Evolutionary conservation across 2,888 invertebrate species (phyloP), one percentile per base, ranked within the genome.

Genomic region (Clunio marinus): DNA sequence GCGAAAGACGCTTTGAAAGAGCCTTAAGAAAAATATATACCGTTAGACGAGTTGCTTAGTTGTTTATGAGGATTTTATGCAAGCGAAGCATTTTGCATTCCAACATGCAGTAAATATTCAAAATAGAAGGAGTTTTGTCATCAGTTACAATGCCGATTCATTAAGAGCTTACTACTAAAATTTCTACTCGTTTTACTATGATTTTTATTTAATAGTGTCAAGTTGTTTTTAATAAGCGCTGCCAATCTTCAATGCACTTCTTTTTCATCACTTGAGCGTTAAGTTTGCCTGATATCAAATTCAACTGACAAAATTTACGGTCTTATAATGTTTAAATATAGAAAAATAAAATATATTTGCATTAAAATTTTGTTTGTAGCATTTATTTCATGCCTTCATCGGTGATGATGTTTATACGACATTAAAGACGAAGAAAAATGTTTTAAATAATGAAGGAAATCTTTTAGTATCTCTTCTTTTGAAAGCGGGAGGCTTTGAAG

Each of bases 241-340:
- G n/a, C n/a, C n/a, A n/a, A n/a, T n/a, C n/a, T n/a, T n/a, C n/a
- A n/a, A n/a, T n/a, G n/a, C n/a, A n/a, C n/a, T n/a, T n/a, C n/a
- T n/a, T n/a, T n/a, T n/a, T n/a, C n/a, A n/a, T n/a, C n/a, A n/a
- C n/a, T n/a, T n/a, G n/a, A n/a, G n/a, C n/a, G n/a, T n/a, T n/a
- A n/a, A n/a, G n/a, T n/a, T n/a, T n/a, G n/a, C n/a, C n/a, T n/a
- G n/a, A n/a, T n/a, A n/a, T n/a, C n/a, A n/a, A n/a, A n/a, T n/a
- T n/a, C n/a, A n/a, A n/a, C n/a, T n/a, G n/a, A n/a, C n/a, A n/a
- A n/a, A n/a, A n/a, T n/a, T n/a, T n/a, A n/a, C n/a, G n/a, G n/a
- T n/a, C n/a, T n/a, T 13, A 10, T 20, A 57, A 27, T 57, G 27
- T 57, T 57, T 57, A 57, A 57, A 57, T 8, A 20, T 57, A 57